Evolutionary conservation across 1,140 invertebrate genomes (phyloP), one percentile per base, ranked within the genome.

Genomic region (Macrotrachela quadricornifera): DNA sequence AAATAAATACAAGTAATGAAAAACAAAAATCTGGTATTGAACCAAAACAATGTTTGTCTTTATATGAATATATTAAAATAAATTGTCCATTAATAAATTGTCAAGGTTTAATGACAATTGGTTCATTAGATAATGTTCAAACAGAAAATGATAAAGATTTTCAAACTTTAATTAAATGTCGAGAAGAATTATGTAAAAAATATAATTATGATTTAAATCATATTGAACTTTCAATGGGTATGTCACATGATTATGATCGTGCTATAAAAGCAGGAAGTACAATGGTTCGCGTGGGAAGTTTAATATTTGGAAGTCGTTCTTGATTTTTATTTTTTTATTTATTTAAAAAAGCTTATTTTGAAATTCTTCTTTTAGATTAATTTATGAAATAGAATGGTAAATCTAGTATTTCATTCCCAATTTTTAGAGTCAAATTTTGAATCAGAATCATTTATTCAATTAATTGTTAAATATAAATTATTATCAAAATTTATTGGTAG

Each of bases 141-240:
- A 62, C 74, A n/a, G 84, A 81, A 13, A 80, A 82, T 41, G 94
- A 94, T 73, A 85, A 85, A 49, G 88, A 95, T 71, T 94, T 92
- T 68, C 51, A 85, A 51, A 76, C 77, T 61, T 72, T 95, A 14
- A 71, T 72, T 49, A 68, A 79, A 62, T 82, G 80, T 61, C 75
- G 80, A 61, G 72, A 79, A 48, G 70, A 78, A 57, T 67, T 94
- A 10, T 82, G 79, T 62, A 62, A 79, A 54, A 71, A 75, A 57
- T 71, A 87, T n/a, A 65, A 71, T 10, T 60, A 87, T 16, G 66
- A 77, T 56, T 61, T 70, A 51, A 74, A 79, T 50, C 66, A 79
- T 50, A 63, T 95, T 9, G 79, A 91, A 64, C 71, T 97, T 46
- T 94, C 88, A 46, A 97, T 99, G 91, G 92, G 92, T 64, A 99